Percentiles rank a stretch among this genome's conserved stretches.
These are phyloP conservation scores for Perithous albicinctus DNA, from an alignment of 2,888 invertebrate genomes.

Conservation along the genomic window DNA sequence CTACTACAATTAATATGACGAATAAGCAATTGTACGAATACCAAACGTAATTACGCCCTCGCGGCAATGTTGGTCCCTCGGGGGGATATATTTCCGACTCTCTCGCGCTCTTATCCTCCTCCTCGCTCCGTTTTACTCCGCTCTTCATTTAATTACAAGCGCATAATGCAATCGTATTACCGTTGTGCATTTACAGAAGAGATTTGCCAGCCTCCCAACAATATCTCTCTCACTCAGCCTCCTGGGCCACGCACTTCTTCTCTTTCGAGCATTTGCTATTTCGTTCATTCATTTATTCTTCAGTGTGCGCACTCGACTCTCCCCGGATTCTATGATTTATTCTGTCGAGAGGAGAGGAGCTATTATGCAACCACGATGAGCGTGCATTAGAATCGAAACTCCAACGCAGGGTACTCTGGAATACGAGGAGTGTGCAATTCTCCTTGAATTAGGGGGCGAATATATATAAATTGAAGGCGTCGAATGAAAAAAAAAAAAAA, in stretches of 20 bases:
- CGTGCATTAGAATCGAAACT: constrained; percentile 45
- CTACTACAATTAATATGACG: constrained; percentile 71
- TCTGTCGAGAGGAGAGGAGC: constrained; percentile 25
- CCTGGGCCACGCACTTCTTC: constrained; percentile 12
- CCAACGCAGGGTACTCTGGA: constrained; percentile 20
- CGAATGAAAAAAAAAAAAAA: too few species aligned
- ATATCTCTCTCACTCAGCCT: constrained; percentile 16
- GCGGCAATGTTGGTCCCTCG: background rate
- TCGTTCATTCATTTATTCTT: constrained; percentile 58
- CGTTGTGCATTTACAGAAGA: constrained; percentile 55
- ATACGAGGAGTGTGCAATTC: constrained; percentile 1
- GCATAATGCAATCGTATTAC: constrained; percentile 69
- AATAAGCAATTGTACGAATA: constrained; percentile 72
- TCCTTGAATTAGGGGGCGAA: constrained; percentile 54
- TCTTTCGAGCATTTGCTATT: constrained; percentile 50
- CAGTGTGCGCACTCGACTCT: background rate
- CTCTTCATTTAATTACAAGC: constrained; percentile 72
- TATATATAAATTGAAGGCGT: constrained; percentile 57
- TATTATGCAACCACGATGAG: constrained; percentile 50
- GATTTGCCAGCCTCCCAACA: constrained; percentile 31
- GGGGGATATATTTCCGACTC: background rate
- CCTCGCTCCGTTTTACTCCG: constrained; percentile 3
- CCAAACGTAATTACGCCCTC: constrained; percentile 72
- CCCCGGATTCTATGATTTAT: constrained; percentile 58
- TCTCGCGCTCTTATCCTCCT: constrained; percentile 33